Conservation (phyloP, 2,797 vertebrate species). For the Pelochelys cantorii region DNA sequence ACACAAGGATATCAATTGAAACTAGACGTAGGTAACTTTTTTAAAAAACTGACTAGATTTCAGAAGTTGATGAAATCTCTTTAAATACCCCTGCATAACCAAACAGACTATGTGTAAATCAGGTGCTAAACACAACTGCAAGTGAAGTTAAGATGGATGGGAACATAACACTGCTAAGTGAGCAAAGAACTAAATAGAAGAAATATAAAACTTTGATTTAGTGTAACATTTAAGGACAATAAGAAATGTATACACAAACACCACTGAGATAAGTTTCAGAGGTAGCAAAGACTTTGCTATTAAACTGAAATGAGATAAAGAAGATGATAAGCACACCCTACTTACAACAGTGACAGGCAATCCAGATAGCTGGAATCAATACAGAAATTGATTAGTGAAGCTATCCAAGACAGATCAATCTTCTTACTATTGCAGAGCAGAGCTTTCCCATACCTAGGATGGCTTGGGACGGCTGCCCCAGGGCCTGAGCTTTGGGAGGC, state of each 20-base stretch:
- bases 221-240: neutral
- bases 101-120: neutral
- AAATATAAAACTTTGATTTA: neutral
- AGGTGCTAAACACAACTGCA: neutral
- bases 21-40: neutral
- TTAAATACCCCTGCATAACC: neutral
- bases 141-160: neutral
- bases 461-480: too few relatives aligned
- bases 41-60: fast-evolving
- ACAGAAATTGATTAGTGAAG: neutral
- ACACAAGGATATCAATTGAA: neutral
- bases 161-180: fast-evolving
- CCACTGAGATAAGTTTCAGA: neutral
- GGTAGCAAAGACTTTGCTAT: neutral
- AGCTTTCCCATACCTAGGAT: too few relatives aligned
- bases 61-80: neutral
- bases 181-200: neutral
- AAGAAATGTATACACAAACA: neutral
- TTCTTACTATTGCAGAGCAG: neutral
- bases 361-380: neutral
- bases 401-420: neutral
- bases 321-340: neutral
- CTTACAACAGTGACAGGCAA: neutral
- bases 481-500: too few relatives aligned
- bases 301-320: neutral